Percentiles rank a stretch among this genome's conserved stretches.
phyloP scores from a whole-genome alignment of 1,140 invertebrate species.

The Hylyphantes graminicola region DNA sequence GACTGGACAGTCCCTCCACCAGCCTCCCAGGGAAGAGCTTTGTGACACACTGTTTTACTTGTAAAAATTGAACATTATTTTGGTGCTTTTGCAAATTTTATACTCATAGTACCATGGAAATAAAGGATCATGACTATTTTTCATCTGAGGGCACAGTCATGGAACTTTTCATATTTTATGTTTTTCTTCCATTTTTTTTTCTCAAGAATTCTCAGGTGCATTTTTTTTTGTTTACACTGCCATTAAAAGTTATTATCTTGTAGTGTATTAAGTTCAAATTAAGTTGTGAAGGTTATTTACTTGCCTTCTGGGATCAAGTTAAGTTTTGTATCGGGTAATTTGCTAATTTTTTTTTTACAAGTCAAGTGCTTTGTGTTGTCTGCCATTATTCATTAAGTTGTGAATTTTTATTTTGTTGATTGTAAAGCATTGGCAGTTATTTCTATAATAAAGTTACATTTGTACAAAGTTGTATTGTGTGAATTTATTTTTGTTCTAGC shows the following conservation, averaged over 20 bases:
- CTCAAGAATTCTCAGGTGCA: background rate
- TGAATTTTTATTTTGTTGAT: too few relatives aligned
- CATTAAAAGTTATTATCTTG: background rate
- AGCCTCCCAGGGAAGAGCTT: constrained; percentile 69
- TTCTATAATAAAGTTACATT: too few relatives aligned
- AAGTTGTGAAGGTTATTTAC: too few relatives aligned
- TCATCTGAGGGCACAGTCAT: background rate
- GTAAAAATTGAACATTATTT: constrained; percentile 54
- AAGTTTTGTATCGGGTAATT: too few relatives aligned
- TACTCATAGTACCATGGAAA: background rate
- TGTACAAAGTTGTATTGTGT: too few relatives aligned
- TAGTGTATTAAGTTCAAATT: background rate
- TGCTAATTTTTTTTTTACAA: too few relatives aligned
- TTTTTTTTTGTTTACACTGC: background rate
- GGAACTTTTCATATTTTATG: background rate
- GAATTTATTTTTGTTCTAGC: too few relatives aligned
- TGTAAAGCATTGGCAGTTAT: too few relatives aligned
- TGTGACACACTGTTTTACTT: constrained; percentile 70
- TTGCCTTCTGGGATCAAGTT: too few relatives aligned
- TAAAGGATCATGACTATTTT: background rate
- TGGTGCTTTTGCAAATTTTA: background rate
- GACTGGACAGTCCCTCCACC: constrained; percentile 77
- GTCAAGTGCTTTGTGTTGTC: too few relatives aligned
- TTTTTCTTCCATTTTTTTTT: background rate
- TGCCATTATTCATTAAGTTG: too few relatives aligned